These are phyloP conservation scores for Trichomalopsis sarcophagae DNA, from an alignment of 1,140 invertebrate genomes.

Conservation along the genomic window DNA sequence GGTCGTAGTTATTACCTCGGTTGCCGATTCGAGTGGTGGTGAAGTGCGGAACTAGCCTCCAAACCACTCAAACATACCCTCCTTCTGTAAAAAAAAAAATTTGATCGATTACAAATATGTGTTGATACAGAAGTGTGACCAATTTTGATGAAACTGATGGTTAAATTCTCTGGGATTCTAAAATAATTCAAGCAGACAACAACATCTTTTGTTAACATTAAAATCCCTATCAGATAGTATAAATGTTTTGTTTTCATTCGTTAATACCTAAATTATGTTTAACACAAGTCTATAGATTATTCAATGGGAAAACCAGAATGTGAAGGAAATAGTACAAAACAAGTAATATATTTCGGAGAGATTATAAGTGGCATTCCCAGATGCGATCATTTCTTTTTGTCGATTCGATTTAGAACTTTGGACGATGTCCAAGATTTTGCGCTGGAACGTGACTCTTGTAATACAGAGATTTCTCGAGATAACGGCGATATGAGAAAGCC, in stretches of 20 bases:
- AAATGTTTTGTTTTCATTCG: too few species aligned
- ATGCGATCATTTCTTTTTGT: background rate
- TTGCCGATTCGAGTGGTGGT: conserved; percentile 62
- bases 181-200: too few species aligned
- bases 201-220: background rate
- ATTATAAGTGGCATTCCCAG: background rate
- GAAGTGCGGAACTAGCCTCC: conserved; percentile 49
- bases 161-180: too few species aligned
- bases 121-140: too few species aligned
- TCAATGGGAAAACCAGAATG: too few species aligned
- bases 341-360: too few species aligned
- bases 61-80: conserved; percentile 63
- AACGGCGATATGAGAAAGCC: background rate
- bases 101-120: background rate
- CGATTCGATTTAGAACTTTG: background rate
- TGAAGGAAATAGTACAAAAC: too few species aligned
- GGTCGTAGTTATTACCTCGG: conserved; percentile 61
- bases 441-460: too few species aligned
- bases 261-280: too few species aligned
- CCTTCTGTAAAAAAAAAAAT: conserved; percentile 60
- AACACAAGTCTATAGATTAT: too few species aligned
- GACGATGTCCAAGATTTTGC: background rate
- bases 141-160: too few species aligned
- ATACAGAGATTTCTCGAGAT: background rate
- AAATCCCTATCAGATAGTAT: too few species aligned